Percentiles rank a stretch among this genome's conserved stretches.
These are phyloP conservation scores for Acronicta leporina DNA, from an alignment of 2,888 invertebrate species.

Conservation along the genomic window DNA sequence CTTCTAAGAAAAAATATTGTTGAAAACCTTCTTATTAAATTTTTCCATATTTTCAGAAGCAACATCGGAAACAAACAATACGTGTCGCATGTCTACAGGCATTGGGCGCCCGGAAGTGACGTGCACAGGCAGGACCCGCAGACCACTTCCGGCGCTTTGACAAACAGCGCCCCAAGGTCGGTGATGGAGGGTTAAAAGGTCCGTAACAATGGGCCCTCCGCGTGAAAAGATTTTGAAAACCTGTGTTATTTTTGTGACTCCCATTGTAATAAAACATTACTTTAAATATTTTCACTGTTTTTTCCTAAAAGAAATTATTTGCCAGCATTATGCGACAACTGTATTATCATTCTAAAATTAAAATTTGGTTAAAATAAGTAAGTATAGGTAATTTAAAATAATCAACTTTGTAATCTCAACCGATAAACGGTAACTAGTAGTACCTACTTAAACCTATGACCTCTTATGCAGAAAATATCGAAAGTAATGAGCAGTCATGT, in stretches of 20 bases:
- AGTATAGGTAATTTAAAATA: neutral
- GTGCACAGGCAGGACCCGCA: constrained; percentile 63
- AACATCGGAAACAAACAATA: constrained; percentile 63
- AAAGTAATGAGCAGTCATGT: too few species aligned
- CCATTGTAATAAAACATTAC: constrained; percentile 3
- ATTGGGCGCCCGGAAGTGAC: constrained; percentile 68
- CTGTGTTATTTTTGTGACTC: constrained; percentile 24
- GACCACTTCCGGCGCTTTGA: constrained; percentile 78
- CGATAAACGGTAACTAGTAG: too few species aligned
- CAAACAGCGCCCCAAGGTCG: constrained; percentile 70
- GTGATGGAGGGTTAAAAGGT: constrained; percentile 60
- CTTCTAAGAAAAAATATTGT: too few species aligned
- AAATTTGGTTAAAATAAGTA: neutral
- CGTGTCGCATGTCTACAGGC: constrained; percentile 65
- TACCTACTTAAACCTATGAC: too few species aligned
- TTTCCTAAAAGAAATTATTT: neutral
- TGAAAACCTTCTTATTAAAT: neutral
- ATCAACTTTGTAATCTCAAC: too few species aligned
- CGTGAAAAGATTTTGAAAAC: constrained; percentile 32
- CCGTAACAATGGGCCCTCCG: constrained; percentile 28
- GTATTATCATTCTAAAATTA: too few species aligned
- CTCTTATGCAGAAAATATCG: too few species aligned
- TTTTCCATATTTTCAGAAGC: constrained; percentile 41
- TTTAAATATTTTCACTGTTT: neutral
- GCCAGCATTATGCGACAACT: too few species aligned